Evolutionary conservation across 1,140 invertebrate species (phyloP).

Genomic region (Megalonaias nervosa): DNA sequence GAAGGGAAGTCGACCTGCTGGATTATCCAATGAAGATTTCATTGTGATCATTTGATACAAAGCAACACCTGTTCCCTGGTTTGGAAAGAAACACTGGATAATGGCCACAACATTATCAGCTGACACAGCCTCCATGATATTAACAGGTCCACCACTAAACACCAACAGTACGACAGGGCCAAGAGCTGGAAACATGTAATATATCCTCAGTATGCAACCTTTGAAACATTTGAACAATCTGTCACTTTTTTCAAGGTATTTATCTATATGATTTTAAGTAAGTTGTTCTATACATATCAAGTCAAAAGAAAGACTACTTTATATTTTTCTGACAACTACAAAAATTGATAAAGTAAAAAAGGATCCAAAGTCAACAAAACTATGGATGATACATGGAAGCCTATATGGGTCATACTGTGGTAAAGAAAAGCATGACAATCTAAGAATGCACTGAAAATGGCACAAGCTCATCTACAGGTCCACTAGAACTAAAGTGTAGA

Average conservation of each 20-base stretch:
- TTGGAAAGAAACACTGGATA: slow-evolving; percentile 58
- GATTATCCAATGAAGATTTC: slow-evolving; percentile 40
- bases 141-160: slow-evolving; percentile 64
- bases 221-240: background rate
- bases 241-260: background rate
- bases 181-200: slow-evolving; percentile 19
- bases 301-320: background rate
- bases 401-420: too few relatives aligned
- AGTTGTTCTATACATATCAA: background rate
- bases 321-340: background rate
- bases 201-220: background rate
- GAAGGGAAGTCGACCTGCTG: slow-evolving; percentile 56
- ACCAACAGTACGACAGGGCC: slow-evolving; percentile 56
- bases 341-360: background rate
- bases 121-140: slow-evolving; percentile 49
- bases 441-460: too few relatives aligned
- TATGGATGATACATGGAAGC: too few relatives aligned
- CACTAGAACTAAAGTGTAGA: too few relatives aligned
- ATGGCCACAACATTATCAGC: slow-evolving; percentile 44
- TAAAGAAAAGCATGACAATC: too few relatives aligned
- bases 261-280: background rate
- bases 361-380: background rate
- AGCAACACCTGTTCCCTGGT: slow-evolving; percentile 55
- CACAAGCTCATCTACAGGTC: too few relatives aligned
- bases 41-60: slow-evolving; percentile 40